Evolutionary conservation across 2,888 invertebrate species (phyloP).

Genomic region (Stratiomys singularior): DNA sequence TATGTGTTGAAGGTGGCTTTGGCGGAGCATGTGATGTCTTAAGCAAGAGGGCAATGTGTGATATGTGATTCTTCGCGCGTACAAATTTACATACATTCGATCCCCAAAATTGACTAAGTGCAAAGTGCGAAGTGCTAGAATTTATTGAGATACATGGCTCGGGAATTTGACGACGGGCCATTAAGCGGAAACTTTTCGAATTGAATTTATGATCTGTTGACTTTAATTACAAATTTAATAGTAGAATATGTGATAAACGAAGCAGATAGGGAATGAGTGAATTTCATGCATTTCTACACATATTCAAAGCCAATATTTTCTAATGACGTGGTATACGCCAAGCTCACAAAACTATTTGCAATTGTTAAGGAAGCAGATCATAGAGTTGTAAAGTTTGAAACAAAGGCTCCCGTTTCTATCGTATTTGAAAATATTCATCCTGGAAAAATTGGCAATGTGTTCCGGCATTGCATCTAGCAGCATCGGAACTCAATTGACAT

Average conservation of each 20-base stretch:
- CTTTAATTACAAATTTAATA: constrained; percentile 25
- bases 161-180: constrained; percentile 34
- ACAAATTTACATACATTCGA: constrained; percentile 2
- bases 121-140: constrained; percentile 17
- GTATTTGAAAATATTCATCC: too few species aligned
- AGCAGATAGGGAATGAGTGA: neutral
- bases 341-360: too few species aligned
- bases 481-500: too few species aligned
- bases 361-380: too few species aligned
- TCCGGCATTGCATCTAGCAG: too few species aligned
- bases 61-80: constrained; percentile 20
- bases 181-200: constrained; percentile 32
- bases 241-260: too few species aligned
- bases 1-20: neutral
- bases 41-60: constrained; percentile 13
- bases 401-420: too few species aligned
- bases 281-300: neutral
- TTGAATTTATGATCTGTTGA: constrained; percentile 32
- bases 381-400: too few species aligned
- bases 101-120: neutral
- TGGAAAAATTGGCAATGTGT: too few species aligned
- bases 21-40: constrained; percentile 15
- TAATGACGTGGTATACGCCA: neutral
- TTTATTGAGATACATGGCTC: constrained; percentile 36
- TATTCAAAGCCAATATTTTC: neutral